Evolutionary conservation across 2,888 invertebrate species (phyloP), one percentile per base, ranked within the genome.

Genomic region (Tetragonisca angustula): DNA sequence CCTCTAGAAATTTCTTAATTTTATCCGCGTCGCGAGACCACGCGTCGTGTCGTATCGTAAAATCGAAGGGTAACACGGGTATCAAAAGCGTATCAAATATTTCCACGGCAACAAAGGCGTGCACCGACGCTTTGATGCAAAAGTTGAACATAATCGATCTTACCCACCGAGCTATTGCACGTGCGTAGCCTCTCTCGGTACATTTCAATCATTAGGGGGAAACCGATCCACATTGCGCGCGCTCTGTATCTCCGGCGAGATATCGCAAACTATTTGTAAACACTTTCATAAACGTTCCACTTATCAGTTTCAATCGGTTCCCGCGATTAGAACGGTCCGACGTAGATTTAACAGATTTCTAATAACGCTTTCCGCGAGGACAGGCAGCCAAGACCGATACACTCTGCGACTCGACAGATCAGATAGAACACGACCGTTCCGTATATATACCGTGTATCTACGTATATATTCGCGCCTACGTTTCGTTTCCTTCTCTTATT

Each of bases 301-400:
- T 70, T 76, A 76, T 76, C 76, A 43, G 62, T 11, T 32, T 27
- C 17, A 17, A 19, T 64, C 52, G 11, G 15, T 70, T 76, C 54
- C 43, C 62, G 70, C 70, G 70, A 62, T 64, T 50, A 62, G 52
- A 62, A 52, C 32, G 36, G 24, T 32, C 19, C 50, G 70, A 24
- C 32, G 9, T 11, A 43, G 43, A 50, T 32, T 62, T 27, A 62
- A 76, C 61, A 69, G 43, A 36, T 64, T 62, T 71, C 76, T 70
- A 76, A 64, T 70, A 70, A 64, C 62, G 54, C 17, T 36, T 27
- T 4, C n/a, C 76, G 27, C 21, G 52, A 52, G 36, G 76, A 76
- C 69, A 52, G 32, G 43, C 61, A 62, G 52, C n/a, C n/a, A 19
- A 15, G 6, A n/a, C 50, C 5, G 62, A 32, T 52, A 43, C n/a